These are phyloP conservation scores for Eolophus roseicapilla DNA, from an alignment of 2,113 vertebrate species.

Conservation along the genomic window DNA sequence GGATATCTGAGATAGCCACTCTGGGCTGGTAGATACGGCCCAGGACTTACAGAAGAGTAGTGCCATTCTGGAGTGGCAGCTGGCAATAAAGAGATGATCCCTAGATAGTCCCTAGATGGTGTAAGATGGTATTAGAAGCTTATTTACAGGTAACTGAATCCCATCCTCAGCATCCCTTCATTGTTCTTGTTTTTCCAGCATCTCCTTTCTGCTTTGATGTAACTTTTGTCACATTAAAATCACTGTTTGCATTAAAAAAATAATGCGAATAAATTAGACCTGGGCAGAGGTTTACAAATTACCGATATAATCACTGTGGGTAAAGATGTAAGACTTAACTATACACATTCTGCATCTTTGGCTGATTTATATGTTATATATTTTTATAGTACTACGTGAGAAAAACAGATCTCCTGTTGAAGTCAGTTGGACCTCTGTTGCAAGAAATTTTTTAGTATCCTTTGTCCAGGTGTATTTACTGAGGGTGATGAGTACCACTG, in stretches of 20 bases:
- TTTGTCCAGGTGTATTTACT: not conserved
- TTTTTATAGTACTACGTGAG: not conserved
- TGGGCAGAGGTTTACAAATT: not conserved
- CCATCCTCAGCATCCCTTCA: not conserved
- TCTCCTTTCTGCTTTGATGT: not conserved
- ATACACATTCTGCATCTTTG: not conserved
- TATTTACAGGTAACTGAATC: not conserved
- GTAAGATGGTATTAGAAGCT: conserved; percentile 39
- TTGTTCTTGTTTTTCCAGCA: not conserved
- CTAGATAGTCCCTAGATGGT: not conserved
- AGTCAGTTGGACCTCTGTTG: not conserved
- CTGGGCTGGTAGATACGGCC: not conserved
- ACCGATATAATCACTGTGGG: not conserved
- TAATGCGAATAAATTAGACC: not conserved
- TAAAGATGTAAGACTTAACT: not conserved
- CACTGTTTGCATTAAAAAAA: not conserved
- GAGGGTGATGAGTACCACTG: not conserved
- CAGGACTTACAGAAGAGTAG: not conserved
- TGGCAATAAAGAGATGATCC: conserved; percentile 11
- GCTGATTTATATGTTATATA: not conserved
- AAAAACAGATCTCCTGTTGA: not conserved
- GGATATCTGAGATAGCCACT: not conserved
- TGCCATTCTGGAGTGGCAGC: not conserved
- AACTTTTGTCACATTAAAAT: not conserved
- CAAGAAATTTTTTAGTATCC: not conserved